phyloP scores from a whole-genome alignment of 2,797 vertebrate genomes.

The Myiotriccus ornatus region DNA sequence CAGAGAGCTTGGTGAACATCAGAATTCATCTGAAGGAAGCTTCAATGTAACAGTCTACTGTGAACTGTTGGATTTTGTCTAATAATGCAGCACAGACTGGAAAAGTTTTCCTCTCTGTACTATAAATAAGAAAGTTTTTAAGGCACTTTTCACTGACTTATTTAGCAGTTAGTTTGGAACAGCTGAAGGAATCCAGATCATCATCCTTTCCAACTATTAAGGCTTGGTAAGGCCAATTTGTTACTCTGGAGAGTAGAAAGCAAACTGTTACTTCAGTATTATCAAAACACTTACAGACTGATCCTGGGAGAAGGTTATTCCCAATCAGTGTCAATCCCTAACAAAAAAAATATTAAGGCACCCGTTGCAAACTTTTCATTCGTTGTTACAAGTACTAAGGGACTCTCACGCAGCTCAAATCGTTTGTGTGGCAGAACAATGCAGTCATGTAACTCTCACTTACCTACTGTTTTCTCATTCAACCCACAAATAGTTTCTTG shows the following conservation, averaged over 20 bases:
- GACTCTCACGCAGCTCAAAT: background rate
- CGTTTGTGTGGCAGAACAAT: background rate
- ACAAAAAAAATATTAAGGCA: background rate
- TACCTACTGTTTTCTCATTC: conserved; percentile 13
- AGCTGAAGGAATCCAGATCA: background rate
- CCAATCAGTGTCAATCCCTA: background rate
- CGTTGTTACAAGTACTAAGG: background rate
- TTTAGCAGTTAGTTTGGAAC: background rate
- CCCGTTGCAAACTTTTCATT: background rate
- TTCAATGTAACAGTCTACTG: background rate
- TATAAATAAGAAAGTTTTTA: background rate
- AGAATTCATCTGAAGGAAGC: background rate
- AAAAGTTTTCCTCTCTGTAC: background rate
- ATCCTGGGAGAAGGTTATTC: background rate
- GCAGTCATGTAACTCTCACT: background rate
- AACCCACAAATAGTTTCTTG: conserved; percentile 6
- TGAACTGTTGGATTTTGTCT: background rate
- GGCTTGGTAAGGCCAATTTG: background rate
- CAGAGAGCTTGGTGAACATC: background rate
- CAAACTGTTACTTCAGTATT: background rate
- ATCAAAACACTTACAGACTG: background rate
- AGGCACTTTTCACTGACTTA: background rate
- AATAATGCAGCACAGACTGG: background rate
- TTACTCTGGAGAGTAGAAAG: background rate
- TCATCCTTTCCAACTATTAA: background rate